Evolutionary conservation across 2,797 vertebrate species (phyloP).

Genomic region (Enteromius thamalakanensis): DNA sequence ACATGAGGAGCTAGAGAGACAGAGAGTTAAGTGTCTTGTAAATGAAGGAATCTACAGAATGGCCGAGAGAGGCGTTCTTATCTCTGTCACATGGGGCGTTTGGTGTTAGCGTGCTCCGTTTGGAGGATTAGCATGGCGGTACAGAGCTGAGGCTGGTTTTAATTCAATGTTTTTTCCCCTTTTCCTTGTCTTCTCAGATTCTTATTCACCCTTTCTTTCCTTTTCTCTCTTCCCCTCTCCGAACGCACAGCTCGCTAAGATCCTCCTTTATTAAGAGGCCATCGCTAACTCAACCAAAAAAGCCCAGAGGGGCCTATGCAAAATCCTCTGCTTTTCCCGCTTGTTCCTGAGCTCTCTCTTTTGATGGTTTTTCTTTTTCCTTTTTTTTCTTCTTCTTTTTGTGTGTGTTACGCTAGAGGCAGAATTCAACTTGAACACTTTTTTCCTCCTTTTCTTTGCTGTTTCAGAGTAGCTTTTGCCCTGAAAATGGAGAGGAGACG

Average conservation of each 20-base stretch:
- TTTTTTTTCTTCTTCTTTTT: neutral
- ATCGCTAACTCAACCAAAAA: slow-evolving; percentile 47
- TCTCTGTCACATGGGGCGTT: slow-evolving; percentile 25
- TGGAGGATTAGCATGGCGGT: slow-evolving; percentile 24
- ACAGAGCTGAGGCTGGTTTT: slow-evolving; percentile 30
- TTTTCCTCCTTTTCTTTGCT: slow-evolving; percentile 7
- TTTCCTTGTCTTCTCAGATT: slow-evolving; percentile 39
- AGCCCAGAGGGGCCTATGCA: slow-evolving; percentile 48
- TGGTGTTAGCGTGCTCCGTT: slow-evolving; percentile 35
- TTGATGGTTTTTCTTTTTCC: slow-evolving; percentile 41
- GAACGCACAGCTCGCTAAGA: slow-evolving; percentile 38
- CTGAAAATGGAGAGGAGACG: slow-evolving; percentile 14
- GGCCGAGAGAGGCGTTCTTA: slow-evolving; percentile 16
- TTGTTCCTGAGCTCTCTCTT: slow-evolving; percentile 44
- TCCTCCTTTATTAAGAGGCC: slow-evolving; percentile 44
- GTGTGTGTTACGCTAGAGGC: slow-evolving; percentile 22
- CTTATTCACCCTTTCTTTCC: slow-evolving; percentile 35
- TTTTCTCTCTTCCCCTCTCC: slow-evolving; percentile 19
- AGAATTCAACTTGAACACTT: slow-evolving; percentile 30
- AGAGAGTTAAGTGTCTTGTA: neutral
- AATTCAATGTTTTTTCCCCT: slow-evolving; percentile 43
- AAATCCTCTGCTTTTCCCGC: slow-evolving; percentile 39
- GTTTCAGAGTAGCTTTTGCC: slow-evolving; percentile 23
- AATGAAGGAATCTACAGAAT: slow-evolving; percentile 1
- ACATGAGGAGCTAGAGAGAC: slow-evolving; percentile 18